Percentiles rank a stretch among this genome's conserved stretches.
Conservation (phyloP, 2,797 vertebrate genomes). For the Arctocebus calabarensis region DNA sequence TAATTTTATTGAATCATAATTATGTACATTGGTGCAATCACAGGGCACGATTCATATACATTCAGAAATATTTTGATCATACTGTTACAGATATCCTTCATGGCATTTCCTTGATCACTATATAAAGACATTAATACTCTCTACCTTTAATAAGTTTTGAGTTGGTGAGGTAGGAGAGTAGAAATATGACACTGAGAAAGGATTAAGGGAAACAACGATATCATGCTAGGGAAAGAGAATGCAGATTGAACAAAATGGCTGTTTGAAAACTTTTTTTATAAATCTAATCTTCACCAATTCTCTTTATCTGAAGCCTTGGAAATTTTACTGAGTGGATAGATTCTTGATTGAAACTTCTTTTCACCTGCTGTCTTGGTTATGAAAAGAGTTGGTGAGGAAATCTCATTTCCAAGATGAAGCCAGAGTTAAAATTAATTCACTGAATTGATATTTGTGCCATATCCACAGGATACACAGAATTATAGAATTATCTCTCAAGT, state of each 20-base stretch:
- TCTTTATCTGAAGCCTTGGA: background rate
- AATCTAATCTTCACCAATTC: background rate
- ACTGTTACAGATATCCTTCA: too few relatives aligned
- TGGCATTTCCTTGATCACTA: too few relatives aligned
- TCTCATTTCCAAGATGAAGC: background rate
- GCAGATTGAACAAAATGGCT: background rate
- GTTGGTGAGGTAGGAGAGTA: background rate
- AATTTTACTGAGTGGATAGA: background rate
- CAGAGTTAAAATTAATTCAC: background rate
- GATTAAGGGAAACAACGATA: background rate
- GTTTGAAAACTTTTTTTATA: background rate
- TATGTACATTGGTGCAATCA: too few relatives aligned
- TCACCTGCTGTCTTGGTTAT: background rate
- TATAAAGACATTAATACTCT: too few relatives aligned
- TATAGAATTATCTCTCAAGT: background rate
- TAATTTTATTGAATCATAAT: too few relatives aligned
- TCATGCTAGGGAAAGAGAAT: background rate
- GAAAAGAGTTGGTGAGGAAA: background rate
- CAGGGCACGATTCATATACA: too few relatives aligned
- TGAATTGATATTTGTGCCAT: background rate
- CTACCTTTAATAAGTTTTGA: too few relatives aligned
- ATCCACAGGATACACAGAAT: background rate
- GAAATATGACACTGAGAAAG: background rate
- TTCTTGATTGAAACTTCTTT: background rate
- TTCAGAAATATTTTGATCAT: too few relatives aligned